Conservation (phyloP, 92 coral and sea anemone genomes). For the Muricea muricata region DNA sequence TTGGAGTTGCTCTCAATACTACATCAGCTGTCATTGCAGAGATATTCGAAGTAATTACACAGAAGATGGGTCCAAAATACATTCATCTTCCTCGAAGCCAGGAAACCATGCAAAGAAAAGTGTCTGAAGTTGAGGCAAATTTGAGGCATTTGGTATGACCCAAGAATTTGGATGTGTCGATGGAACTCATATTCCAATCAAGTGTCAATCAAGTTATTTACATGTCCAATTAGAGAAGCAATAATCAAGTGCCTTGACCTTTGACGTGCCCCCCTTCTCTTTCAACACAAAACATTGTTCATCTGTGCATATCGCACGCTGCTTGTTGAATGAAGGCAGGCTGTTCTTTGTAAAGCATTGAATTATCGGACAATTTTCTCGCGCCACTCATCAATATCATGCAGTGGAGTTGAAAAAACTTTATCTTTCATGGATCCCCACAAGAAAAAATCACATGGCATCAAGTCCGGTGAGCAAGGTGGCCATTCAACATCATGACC, state of each 20-base stretch:
- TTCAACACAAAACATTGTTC: background rate
- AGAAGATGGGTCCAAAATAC: background rate
- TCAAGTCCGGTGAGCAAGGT: conserved; percentile 7
- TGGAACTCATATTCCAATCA: conserved; percentile 25
- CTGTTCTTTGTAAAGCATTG: background rate
- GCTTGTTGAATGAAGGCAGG: background rate
- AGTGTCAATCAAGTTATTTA: background rate
- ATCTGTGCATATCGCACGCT: background rate
- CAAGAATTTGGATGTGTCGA: conserved; percentile 26
- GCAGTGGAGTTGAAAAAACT: conserved; percentile 9
- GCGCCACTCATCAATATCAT: background rate
- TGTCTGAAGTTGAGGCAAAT: conserved; percentile 11
- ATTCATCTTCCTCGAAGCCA: background rate
- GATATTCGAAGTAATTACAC: background rate
- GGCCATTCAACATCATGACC: conserved; percentile 11
- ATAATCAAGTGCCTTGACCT: conserved; percentile 10
- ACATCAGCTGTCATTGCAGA: background rate
- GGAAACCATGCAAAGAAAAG: background rate
- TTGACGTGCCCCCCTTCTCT: conserved; percentile 19
- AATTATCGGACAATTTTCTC: background rate
- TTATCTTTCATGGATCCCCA: conserved; percentile 20
- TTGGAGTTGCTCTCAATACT: background rate
- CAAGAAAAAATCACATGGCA: conserved; percentile 27
- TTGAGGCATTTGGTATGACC: background rate
- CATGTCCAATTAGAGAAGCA: too few species aligned